These are phyloP conservation scores for Bombus picipes DNA, from an alignment of 1,140 invertebrate genomes.

Conservation along the genomic window DNA sequence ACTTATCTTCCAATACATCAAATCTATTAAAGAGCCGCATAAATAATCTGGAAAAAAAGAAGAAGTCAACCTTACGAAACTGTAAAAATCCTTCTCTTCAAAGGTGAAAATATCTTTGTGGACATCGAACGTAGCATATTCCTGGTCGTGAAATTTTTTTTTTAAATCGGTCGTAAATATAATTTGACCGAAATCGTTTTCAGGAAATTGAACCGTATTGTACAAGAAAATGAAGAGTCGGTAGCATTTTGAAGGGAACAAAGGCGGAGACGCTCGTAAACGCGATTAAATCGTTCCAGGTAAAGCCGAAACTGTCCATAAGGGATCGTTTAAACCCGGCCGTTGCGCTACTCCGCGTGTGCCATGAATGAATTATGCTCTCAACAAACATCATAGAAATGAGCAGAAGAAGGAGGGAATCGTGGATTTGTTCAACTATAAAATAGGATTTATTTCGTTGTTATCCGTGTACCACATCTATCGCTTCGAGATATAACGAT, in stretches of 20 bases:
- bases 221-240: not conserved
- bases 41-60: not conserved
- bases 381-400: not conserved
- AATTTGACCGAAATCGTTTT: slow-evolving; percentile 7
- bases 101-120: not conserved
- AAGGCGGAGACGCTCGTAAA: not conserved
- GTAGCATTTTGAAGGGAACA: not conserved
- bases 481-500: slow-evolving; percentile 41
- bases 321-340: slow-evolving; percentile 29
- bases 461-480: slow-evolving; percentile 35
- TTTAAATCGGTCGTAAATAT: slow-evolving; percentile 2
- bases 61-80: not conserved
- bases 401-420: not conserved
- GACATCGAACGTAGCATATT: not conserved
- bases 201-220: not conserved
- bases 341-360: slow-evolving; percentile 25
- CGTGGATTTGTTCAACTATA: slow-evolving; percentile 32
- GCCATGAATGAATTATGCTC: slow-evolving; percentile 27
- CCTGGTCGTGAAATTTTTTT: not conserved
- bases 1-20: not conserved
- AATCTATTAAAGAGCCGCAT: not conserved
- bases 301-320: slow-evolving; percentile 22
- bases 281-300: slow-evolving; percentile 34
- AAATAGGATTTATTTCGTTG: slow-evolving; percentile 29
- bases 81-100: not conserved